phyloP scores from a whole-genome alignment of 2,888 invertebrate genomes.

The Cataglyphis altisquamis region DNA sequence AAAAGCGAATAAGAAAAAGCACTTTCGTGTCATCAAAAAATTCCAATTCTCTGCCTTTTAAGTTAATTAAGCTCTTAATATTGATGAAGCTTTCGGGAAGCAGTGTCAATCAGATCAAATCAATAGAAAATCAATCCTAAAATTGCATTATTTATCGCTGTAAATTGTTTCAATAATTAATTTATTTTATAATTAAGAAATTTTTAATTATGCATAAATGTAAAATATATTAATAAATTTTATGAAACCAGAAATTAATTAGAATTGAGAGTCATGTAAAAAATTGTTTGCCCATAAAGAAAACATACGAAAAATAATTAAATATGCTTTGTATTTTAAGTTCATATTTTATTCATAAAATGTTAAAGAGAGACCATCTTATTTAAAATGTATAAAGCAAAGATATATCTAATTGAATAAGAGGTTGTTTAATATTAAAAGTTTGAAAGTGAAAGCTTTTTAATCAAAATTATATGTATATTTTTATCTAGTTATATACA shows the following conservation, averaged over 20 bases:
- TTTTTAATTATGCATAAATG: slow-evolving; percentile 9
- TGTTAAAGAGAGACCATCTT: background rate
- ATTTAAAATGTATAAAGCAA: background rate
- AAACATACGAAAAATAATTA: background rate
- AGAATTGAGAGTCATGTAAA: background rate
- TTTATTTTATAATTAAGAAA: slow-evolving; percentile 61
- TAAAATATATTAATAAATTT: background rate
- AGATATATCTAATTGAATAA: background rate
- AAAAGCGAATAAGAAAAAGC: slow-evolving; percentile 43
- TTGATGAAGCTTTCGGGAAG: slow-evolving; percentile 67
- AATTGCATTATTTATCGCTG: slow-evolving; percentile 62
- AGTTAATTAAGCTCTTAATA: slow-evolving; percentile 75
- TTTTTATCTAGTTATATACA: background rate
- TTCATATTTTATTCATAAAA: background rate
- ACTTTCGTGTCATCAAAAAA: slow-evolving; percentile 40
- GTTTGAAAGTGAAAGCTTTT: background rate
- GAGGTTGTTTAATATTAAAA: background rate
- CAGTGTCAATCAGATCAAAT: slow-evolving; percentile 69
- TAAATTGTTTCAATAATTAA: slow-evolving; percentile 14
- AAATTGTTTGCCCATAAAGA: background rate
- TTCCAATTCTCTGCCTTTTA: slow-evolving; percentile 60
- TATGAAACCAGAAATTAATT: background rate
- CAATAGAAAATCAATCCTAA: slow-evolving; percentile 60
- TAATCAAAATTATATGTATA: background rate
- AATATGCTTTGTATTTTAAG: background rate